These are phyloP conservation scores for Antennarius maculatus DNA, from an alignment of 2,797 vertebrate species.

Conservation along the genomic window DNA sequence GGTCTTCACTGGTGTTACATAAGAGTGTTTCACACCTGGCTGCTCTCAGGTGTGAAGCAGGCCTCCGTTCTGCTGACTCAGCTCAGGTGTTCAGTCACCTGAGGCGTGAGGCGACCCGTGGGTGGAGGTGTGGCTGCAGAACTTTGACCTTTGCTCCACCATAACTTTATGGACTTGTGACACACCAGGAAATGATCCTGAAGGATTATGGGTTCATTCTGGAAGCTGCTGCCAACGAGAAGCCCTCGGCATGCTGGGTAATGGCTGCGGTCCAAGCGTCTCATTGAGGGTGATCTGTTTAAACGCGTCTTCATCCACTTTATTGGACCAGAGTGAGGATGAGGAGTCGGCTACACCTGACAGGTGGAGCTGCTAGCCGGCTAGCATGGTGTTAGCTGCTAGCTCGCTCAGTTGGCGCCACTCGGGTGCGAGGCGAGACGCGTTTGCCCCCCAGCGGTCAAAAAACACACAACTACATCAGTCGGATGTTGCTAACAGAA, in stretches of 20 bases:
- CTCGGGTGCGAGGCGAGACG: no score
- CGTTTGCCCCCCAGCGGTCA: no score
- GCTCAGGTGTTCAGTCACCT: no score
- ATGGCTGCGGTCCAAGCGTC: conserved; percentile 22
- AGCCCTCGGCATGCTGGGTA: conserved; percentile 17
- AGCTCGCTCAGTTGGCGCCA: no score
- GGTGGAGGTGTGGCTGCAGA: conserved; percentile 21
- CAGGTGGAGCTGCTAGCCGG: no score
- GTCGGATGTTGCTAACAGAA: no score
- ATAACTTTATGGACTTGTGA: conserved; percentile 38
- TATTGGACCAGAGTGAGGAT: background rate
- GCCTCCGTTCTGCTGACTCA: background rate
- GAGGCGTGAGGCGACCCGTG: background rate
- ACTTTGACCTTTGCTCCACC: conserved; percentile 47
- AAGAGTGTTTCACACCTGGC: no score
- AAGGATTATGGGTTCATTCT: background rate
- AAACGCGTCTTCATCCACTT: conserved; percentile 42
- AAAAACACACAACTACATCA: no score
- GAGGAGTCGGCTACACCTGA: conserved; percentile 18
- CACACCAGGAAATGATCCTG: conserved; percentile 30
- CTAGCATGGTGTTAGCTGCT: no score
- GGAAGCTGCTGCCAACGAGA: background rate
- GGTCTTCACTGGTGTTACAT: no score
- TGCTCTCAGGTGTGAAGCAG: no score
- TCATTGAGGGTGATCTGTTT: conserved; percentile 15